Evolutionary conservation across 64 coral and sea anemone genomes (phyloP).

Genomic region (Actinia tenebrosa): DNA sequence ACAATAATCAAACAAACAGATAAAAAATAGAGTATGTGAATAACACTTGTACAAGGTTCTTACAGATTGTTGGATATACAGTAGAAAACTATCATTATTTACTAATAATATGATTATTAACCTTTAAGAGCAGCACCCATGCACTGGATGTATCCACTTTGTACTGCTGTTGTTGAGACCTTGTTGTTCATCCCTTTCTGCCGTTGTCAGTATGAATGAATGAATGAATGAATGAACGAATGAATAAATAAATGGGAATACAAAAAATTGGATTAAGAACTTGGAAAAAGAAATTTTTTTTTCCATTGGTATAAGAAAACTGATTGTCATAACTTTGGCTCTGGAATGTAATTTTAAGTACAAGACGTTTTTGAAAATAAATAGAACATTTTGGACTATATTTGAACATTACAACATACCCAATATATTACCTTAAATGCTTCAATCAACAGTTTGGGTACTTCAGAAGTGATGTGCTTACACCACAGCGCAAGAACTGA

Average conservation of each 20-base stretch:
- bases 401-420: neutral
- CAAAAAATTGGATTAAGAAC: neutral
- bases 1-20: no score
- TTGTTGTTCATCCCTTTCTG: slow-evolving; percentile 63
- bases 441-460: slow-evolving; percentile 58
- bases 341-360: neutral
- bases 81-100: no score
- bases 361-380: no score
- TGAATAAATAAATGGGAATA: neutral
- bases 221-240: slow-evolving; percentile 8
- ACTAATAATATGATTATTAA: neutral
- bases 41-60: no score
- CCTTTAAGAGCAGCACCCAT: slow-evolving; percentile 54
- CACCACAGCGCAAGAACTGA: slow-evolving; percentile 66
- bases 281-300: no score
- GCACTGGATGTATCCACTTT: slow-evolving; percentile 47
- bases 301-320: no score
- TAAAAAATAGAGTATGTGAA: no score
- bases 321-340: no score
- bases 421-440: slow-evolving; percentile 51
- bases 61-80: no score
- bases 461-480: slow-evolving; percentile 43
- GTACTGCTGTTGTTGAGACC: slow-evolving; percentile 33
- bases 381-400: no score
- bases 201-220: neutral